Conservation (phyloP, 2,888 invertebrate genomes). For the Drosophila suboccidentalis region DNA sequence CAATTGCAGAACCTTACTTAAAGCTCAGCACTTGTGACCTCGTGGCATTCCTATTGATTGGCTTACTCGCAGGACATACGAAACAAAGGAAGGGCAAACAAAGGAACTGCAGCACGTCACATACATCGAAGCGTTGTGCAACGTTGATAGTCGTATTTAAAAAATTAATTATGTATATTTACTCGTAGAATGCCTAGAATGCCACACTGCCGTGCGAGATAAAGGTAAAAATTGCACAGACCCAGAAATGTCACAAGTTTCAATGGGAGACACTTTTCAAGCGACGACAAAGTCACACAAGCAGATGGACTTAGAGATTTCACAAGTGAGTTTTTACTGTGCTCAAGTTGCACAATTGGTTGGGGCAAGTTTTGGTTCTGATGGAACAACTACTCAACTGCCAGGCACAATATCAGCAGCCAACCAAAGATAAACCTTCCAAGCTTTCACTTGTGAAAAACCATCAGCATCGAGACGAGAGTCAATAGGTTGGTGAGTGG, state of each 20-base stretch:
- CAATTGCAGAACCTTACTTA: neutral
- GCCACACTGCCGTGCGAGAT: constrained; percentile 28
- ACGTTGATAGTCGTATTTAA: constrained; percentile 35
- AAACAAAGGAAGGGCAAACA: constrained; percentile 55
- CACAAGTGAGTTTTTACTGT: constrained; percentile 19
- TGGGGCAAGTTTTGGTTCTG: constrained; percentile 21
- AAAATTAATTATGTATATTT: constrained; percentile 64
- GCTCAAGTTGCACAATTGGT: constrained; percentile 13
- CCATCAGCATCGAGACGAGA: constrained; percentile 23
- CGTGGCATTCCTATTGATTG: constrained; percentile 33
- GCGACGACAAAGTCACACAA: neutral
- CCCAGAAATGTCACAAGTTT: constrained; percentile 41
- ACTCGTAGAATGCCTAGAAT: constrained; percentile 21
- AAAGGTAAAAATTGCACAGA: constrained; percentile 32
- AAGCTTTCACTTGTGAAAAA: constrained; percentile 54
- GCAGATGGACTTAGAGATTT: neutral
- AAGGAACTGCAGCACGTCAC: constrained; percentile 43
- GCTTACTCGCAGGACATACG: constrained; percentile 5
- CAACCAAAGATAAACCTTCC: constrained; percentile 74
- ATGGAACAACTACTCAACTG: constrained; percentile 14
- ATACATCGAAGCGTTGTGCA: constrained; percentile 11
- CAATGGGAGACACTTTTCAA: constrained; percentile 24
- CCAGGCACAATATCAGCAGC: constrained; percentile 31
- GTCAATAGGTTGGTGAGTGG: too few species aligned
- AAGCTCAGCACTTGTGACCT: constrained; percentile 1